phyloP scores from a whole-genome alignment of 53 echinoderm and acorn worm genomes.

The Paracentrotus lividus region DNA sequence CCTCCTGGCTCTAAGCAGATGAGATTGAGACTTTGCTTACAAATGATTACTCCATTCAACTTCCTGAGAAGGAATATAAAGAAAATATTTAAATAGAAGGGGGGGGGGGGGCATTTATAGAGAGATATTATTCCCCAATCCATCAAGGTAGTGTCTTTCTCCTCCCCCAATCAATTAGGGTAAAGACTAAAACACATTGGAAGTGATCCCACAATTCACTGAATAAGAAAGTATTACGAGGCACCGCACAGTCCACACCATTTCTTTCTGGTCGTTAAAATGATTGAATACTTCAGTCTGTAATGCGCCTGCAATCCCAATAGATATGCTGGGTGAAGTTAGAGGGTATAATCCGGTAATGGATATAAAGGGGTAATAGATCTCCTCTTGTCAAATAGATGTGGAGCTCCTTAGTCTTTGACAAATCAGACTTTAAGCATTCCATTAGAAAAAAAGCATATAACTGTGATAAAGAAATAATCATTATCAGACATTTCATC shows the following conservation, averaged over 20 bases:
- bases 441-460: not conserved
- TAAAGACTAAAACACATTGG: constrained; percentile 36
- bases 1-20: too few relatives aligned
- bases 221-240: constrained; percentile 3
- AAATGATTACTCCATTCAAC: not conserved
- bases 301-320: not conserved
- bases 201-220: constrained; percentile 6
- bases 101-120: not conserved
- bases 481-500: not conserved
- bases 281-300: constrained; percentile 61
- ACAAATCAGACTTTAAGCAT: constrained; percentile 5
- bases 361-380: constrained; percentile 33
- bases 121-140: constrained; percentile 32
- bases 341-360: constrained; percentile 39
- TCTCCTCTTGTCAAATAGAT: not conserved
- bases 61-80: not conserved
- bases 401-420: constrained; percentile 19
- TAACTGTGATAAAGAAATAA: not conserved
- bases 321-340: constrained; percentile 23
- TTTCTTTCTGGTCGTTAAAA: not conserved
- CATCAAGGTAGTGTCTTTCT: not conserved
- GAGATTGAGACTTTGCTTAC: not conserved
- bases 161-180: constrained; percentile 26
- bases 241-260: not conserved
- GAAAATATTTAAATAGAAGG: not conserved